These are phyloP conservation scores for Sesamia inferens DNA, from an alignment of 2,888 invertebrate genomes.

Conservation along the genomic window DNA sequence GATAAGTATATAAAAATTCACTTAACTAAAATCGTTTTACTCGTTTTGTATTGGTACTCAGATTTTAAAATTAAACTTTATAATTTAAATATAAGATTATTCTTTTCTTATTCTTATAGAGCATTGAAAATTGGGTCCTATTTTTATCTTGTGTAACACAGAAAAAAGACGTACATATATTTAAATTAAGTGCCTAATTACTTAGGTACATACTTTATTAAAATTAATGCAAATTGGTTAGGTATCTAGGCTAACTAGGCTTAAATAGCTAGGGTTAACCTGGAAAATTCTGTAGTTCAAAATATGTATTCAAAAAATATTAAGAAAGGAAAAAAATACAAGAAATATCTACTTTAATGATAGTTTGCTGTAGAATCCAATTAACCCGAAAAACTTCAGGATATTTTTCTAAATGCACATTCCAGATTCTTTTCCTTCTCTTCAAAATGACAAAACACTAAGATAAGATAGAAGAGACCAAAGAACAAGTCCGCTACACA, in stretches of 20 bases:
- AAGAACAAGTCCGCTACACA: conserved; percentile 58
- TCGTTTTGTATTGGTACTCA: not conserved
- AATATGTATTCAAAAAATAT: not conserved
- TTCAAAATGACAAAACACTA: not conserved
- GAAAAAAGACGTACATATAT: not conserved
- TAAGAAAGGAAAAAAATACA: too few relatives aligned
- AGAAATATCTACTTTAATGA: not conserved
- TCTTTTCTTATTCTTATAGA: conserved; percentile 29
- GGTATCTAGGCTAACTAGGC: not conserved
- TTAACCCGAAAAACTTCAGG: not conserved
- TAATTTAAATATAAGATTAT: not conserved
- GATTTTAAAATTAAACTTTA: not conserved
- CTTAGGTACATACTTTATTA: not conserved
- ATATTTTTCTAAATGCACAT: not conserved
- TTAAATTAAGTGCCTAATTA: not conserved
- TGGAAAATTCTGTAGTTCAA: not conserved
- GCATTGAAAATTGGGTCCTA: not conserved
- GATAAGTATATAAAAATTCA: not conserved
- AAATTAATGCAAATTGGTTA: not conserved
- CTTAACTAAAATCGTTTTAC: not conserved
- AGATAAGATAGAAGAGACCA: conserved; percentile 24
- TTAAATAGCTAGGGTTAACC: too few relatives aligned
- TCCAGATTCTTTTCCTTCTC: not conserved
- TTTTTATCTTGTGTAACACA: not conserved
- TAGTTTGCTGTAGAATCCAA: not conserved